phyloP scores from a whole-genome alignment of 2,888 invertebrate species.

The Synanthedon formicaeformis region DNA sequence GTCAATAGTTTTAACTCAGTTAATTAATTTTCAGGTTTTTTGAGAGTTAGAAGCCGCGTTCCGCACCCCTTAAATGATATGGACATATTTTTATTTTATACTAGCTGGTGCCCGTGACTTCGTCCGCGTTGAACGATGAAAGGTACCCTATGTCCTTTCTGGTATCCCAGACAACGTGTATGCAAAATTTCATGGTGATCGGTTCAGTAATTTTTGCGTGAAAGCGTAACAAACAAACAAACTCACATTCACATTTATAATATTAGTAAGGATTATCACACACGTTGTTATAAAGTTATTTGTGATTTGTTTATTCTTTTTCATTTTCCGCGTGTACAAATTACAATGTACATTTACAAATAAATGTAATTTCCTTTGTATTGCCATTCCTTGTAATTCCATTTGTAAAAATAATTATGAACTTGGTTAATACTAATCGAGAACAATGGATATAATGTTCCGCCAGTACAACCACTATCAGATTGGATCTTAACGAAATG shows the following conservation, averaged over 20 bases:
- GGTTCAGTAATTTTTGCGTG: too few relatives aligned
- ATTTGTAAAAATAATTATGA: neutral
- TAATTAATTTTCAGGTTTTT: slow-evolving; percentile 50
- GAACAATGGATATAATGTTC: slow-evolving; percentile 5
- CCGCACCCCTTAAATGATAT: slow-evolving; percentile 51
- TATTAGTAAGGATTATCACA: too few relatives aligned
- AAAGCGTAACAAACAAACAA: too few relatives aligned
- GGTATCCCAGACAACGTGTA: too few relatives aligned
- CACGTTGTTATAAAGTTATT: neutral
- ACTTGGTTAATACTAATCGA: slow-evolving; percentile 9
- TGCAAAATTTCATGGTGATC: too few relatives aligned
- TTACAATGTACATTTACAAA: too few relatives aligned
- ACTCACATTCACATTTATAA: too few relatives aligned
- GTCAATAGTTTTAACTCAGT: slow-evolving; percentile 25
- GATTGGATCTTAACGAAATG: slow-evolving; percentile 24
- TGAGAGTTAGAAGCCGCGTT: slow-evolving; percentile 52
- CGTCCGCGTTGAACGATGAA: too few relatives aligned
- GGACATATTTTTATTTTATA: slow-evolving; percentile 10
- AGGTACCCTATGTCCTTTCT: too few relatives aligned
- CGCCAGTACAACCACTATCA: slow-evolving; percentile 2
- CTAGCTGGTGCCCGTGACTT: too few relatives aligned
- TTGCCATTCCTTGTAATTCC: too few relatives aligned
- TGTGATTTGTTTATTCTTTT: neutral
- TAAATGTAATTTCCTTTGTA: too few relatives aligned
- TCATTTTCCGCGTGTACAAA: neutral